phyloP scores from a whole-genome alignment of 2,797 vertebrate genomes.

The Danio tinwini region DNA sequence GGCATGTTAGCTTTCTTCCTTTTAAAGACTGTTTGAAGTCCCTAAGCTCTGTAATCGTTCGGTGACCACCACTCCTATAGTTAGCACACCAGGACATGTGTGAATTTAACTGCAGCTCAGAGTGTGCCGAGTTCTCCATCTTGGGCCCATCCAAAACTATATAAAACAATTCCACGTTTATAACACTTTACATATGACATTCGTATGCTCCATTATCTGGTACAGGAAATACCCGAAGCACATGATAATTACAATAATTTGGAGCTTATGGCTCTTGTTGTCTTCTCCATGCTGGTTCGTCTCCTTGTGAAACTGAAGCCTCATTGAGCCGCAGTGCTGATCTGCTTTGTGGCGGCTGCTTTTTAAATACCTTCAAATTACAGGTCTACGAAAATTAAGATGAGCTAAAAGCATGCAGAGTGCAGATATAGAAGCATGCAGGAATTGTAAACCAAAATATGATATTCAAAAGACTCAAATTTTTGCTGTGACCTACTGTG shows the following conservation, averaged over 20 bases:
- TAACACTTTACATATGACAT: conserved; percentile 43
- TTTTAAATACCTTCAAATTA: conserved; percentile 59
- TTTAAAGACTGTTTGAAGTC: conserved; percentile 61
- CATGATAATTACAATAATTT: conserved; percentile 57
- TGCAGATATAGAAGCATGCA: conserved; percentile 56
- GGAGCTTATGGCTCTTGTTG: conserved; percentile 50
- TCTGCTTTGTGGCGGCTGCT: conserved; percentile 51
- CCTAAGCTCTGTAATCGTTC: conserved; percentile 61
- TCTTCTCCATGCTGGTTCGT: conserved; percentile 43
- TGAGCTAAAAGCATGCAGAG: conserved; percentile 53
- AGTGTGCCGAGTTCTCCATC: conserved; percentile 26
- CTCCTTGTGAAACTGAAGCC: conserved; percentile 24
- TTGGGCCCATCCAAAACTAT: conserved; percentile 32
- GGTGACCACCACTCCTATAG: conserved; percentile 58
- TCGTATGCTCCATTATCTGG: conserved; percentile 42
- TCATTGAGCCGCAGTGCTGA: conserved; percentile 41
- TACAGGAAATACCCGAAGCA: conserved; percentile 47
- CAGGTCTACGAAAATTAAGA: conserved; percentile 54
- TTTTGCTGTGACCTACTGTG: conserved; percentile 19
- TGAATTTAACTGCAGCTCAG: conserved; percentile 52
- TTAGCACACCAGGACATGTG: conserved; percentile 61
- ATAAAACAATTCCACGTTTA: conserved; percentile 26
- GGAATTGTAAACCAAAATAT: conserved; percentile 52
- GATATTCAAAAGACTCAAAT: conserved; percentile 50
- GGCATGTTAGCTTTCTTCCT: conserved; percentile 52